Evolutionary conservation across 1,140 invertebrate species (phyloP), one percentile per base, ranked within the genome.

Genomic region (Phocides pigmalion): DNA sequence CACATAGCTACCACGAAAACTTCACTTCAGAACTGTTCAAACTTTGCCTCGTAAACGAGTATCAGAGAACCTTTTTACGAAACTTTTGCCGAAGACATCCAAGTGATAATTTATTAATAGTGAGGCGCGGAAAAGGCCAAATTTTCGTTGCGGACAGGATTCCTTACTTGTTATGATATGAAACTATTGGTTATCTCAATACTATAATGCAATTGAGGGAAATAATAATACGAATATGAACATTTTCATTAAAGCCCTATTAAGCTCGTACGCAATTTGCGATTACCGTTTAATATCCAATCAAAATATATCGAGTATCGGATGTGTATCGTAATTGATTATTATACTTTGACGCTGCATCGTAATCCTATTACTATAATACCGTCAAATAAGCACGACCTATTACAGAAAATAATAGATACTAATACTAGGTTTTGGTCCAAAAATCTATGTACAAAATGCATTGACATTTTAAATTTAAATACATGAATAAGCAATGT

Each of bases 51-150:
- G 41, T 58, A 58, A 58, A 58, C 54, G 54, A 44, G 41, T 58
- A 58, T 58, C 41, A 17, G 37, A 46, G 54, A 44, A 28, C 54
- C 54, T 58, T 58, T 58, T 58, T 58, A 46, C 54, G 19, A 32
- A 58, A 58, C 54, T 58, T 58, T 58, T 58, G 16, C 54, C 22
- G 54, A 58, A 58, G 54, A 58, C 41, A 58, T 58, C 42, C 54
- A 46, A 46, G 54, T 58, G 54, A 44, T 44, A 46, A 58, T 58
- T 58, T 58, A 58, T 59, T 58, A 59, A 32, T 46, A 46, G 22
- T 59, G 41, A 28, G 9, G 39, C 28, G 22, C 17, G 16, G 17
- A 42, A 15, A 42, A 35, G 39, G 20, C 6, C 8, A 32, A 39
- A 44, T 22, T 58, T 58, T 58, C 17, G 14, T n/a, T 28, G 20